Percentiles rank a stretch among this genome's conserved stretches.
These are phyloP conservation scores for Thaumetopoea pityocampa DNA, from an alignment of 1,140 invertebrate genomes.

Conservation along the genomic window DNA sequence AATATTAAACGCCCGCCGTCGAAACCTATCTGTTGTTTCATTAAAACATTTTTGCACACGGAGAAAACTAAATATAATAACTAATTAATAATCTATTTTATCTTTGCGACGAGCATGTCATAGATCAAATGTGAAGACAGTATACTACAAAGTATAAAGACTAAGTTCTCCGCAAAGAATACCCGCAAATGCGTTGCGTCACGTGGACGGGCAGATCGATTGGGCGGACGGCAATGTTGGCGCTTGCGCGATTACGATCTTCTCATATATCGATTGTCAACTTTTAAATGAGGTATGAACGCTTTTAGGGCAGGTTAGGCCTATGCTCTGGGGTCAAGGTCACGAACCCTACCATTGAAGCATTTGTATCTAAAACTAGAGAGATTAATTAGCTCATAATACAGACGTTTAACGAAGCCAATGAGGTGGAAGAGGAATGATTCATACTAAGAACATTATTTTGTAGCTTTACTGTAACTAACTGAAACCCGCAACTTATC, in stretches of 20 bases:
- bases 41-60: too few species aligned
- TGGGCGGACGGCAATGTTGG: conserved; percentile 30
- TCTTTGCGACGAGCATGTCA: conserved; percentile 15
- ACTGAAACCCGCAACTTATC: too few species aligned
- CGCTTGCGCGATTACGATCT: conserved; percentile 59
- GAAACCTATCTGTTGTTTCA: too few species aligned
- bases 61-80: too few species aligned
- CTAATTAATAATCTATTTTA: too few species aligned
- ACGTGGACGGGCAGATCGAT: conserved; percentile 70
- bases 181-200: conserved; percentile 67
- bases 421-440: too few species aligned
- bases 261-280: conserved; percentile 60
- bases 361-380: conserved; percentile 22
- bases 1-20: too few species aligned
- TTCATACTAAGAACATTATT: too few species aligned
- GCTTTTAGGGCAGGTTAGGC: conserved; percentile 74
- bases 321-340: conserved; percentile 70
- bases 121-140: conserved; percentile 12
- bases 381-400: neutral
- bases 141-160: conserved; percentile 24
- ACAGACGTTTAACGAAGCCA: too few species aligned
- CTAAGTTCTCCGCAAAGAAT: conserved; percentile 48
- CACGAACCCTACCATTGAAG: conserved; percentile 50
- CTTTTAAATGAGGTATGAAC: conserved; percentile 57
- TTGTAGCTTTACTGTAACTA: too few species aligned